Percentiles rank a stretch among this genome's conserved stretches.
phyloP scores from a whole-genome alignment of 2,888 invertebrate genomes.

The Acanthoscelides obtectus region DNA sequence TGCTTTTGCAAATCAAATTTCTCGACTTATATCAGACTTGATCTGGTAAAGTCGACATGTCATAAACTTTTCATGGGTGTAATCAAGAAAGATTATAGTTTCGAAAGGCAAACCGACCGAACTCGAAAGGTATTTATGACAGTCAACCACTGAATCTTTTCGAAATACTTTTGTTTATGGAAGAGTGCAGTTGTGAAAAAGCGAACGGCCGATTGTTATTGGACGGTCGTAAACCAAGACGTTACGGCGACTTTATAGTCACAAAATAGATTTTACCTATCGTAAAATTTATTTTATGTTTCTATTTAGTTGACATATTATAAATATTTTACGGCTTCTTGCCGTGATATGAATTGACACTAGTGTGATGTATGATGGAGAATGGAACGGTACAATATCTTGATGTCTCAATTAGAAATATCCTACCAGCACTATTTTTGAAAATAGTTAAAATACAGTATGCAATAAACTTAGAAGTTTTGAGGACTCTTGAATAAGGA shows the following conservation, averaged over 20 bases:
- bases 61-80: background rate
- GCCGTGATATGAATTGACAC: background rate
- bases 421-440: background rate
- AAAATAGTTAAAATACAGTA: no score
- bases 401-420: background rate
- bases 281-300: background rate
- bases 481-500: no score
- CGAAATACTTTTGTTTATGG: background rate
- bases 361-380: background rate
- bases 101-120: no score
- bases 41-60: background rate
- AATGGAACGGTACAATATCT: background rate
- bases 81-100: background rate
- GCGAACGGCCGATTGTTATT: background rate
- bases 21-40: background rate
- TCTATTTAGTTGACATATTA: background rate
- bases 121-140: background rate
- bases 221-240: background rate
- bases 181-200: background rate
- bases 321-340: background rate
- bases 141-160: background rate
- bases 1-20: background rate
- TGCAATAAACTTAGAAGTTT: no score
- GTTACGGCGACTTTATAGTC: background rate
- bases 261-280: background rate